Base-by-base conservation (phyloP, 1,140 invertebrate genomes). In the Drosophila saltans region DNA sequence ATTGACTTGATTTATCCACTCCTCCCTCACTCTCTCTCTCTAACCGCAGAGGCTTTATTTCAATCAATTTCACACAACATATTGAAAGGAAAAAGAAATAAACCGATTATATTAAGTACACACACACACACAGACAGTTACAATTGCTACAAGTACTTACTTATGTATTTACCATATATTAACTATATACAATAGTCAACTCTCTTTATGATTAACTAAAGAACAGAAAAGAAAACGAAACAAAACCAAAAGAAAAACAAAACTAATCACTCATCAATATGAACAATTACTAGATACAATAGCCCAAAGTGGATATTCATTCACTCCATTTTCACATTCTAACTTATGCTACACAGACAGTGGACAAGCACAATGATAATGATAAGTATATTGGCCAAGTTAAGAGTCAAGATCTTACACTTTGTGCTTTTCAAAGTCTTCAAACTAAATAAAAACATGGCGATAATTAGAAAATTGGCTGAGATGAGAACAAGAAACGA, bases 221-320 rank as follows among this genome's bases (percentile, higher is more conserved):
- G n/a, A 43, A 16, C 3, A 43, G 8, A 4, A 16, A 26, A 26
- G 57, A 39, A 63, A 45, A 9, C 5, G 16, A 26, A 66, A 39
- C 41, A 62, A 36, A 36, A 16, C 16, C 33, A 36, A 36, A 36
- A 36, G 6, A 36, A 36, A 36, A 36, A 36, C 4, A 36, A 3
- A 78, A 78, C 59, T 71, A 69, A 78, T 73, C 78, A 70, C 72
- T 30, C 43, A 48, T 78, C 69, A 72, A 41, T 58, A 66, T 33
- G 43, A 60, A 68, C 65, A 73, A 66, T 16, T 16, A 16, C 56
- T 75, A 63, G 75, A 81, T 71, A 72, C 88, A 91, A 91, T 91
- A 91, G 89, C 81, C 89, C 89, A 91, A 91, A 91, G 89, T 89
- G 76, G 89, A 85, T 91, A 91, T 85, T 91, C 85, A 91, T 91